Conservation (phyloP, 2,797 vertebrate species). For the Netta rufina region DNA sequence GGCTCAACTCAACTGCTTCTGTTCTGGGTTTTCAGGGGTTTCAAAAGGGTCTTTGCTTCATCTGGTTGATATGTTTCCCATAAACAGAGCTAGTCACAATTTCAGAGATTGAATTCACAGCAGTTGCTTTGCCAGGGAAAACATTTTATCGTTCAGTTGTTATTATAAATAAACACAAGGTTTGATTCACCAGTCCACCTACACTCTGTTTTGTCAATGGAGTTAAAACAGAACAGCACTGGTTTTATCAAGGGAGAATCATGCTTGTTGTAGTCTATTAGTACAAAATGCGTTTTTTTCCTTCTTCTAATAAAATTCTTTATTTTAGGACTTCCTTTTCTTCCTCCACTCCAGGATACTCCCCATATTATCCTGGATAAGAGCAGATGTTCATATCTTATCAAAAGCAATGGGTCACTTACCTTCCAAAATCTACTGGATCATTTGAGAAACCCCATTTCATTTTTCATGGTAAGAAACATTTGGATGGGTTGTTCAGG, state of each 20-base stretch:
- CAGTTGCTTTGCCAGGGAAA: not conserved
- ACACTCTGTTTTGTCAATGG: not conserved
- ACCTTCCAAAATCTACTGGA: not conserved
- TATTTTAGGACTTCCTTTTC: not conserved
- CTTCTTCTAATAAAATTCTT: not conserved
- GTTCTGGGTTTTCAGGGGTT: not conserved
- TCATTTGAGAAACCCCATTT: not conserved
- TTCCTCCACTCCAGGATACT: not conserved
- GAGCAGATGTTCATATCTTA: not conserved
- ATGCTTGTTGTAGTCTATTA: not conserved
- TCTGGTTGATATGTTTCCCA: not conserved
- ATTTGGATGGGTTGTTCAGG: not conserved
- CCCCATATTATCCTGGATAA: not conserved
- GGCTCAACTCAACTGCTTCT: not conserved
- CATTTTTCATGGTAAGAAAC: not conserved
- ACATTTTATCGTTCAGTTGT: not conserved
- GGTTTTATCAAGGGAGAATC: not conserved
- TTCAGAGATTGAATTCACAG: not conserved
- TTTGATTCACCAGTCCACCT: slow-evolving; percentile 2
- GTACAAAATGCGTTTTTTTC: not conserved
- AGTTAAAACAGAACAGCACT: not conserved
- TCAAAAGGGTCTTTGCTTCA: not conserved
- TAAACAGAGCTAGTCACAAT: not conserved
- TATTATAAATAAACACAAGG: slow-evolving; percentile 5
- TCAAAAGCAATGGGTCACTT: not conserved